These are phyloP conservation scores for Parnassius mnemosyne DNA, from an alignment of 2,888 invertebrate species.

Conservation along the genomic window DNA sequence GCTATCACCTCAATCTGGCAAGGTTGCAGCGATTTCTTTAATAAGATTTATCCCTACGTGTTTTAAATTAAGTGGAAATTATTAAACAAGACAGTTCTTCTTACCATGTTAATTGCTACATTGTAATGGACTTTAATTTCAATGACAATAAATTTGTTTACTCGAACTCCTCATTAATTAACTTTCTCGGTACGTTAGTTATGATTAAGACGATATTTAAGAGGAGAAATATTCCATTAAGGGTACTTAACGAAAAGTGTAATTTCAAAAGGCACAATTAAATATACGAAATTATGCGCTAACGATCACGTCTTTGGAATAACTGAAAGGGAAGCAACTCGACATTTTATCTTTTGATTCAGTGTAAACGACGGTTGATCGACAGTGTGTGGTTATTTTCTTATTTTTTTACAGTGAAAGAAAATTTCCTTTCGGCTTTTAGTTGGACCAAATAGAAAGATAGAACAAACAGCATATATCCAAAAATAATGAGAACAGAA, in stretches of 20 bases:
- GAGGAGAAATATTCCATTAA: constrained; percentile 21
- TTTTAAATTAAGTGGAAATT: constrained; percentile 23
- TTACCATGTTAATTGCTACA: constrained; percentile 3
- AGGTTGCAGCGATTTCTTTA: constrained; percentile 23
- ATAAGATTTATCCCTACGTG: constrained; percentile 19
- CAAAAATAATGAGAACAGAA: too few relatives aligned
- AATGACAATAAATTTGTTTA: constrained; percentile 23
- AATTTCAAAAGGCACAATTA: constrained; percentile 19
- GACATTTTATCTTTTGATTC: constrained; percentile 12
- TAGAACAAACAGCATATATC: too few relatives aligned
- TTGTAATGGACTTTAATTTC: constrained; percentile 11
- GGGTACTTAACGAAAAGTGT: constrained; percentile 15
- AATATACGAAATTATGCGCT: constrained; percentile 22
- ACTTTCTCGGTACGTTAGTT: constrained; percentile 20
- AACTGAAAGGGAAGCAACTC: constrained; percentile 6
- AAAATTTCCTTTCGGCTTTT: too few relatives aligned
- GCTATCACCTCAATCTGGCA: constrained; percentile 22
- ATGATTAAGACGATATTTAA: constrained; percentile 24
- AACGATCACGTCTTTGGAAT: constrained; percentile 17
- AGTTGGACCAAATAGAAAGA: too few relatives aligned
- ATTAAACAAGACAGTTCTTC: constrained; percentile 17
- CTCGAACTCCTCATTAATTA: constrained; percentile 21
- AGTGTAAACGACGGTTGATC: constrained; percentile 11
- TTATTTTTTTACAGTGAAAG: constrained; percentile 1
- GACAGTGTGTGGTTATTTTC: constrained; percentile 11